phyloP scores from a whole-genome alignment of 2,797 vertebrate genomes.

The Peromyscus attwateri region DNA sequence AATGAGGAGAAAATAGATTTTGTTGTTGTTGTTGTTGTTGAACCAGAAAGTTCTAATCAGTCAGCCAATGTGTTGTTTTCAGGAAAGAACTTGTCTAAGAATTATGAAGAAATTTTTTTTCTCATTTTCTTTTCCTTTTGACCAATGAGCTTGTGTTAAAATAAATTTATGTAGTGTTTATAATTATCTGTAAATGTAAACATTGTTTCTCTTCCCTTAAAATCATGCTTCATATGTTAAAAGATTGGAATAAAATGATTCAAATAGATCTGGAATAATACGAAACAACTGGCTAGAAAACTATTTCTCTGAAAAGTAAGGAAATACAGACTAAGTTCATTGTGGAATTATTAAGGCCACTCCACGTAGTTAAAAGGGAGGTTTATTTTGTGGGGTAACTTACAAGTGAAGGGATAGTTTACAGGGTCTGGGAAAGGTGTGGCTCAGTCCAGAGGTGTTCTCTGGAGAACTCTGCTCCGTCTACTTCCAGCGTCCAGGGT shows the following conservation, averaged over 20 bases:
- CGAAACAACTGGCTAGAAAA: slow-evolving; percentile 34
- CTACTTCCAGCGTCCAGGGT: too few relatives aligned
- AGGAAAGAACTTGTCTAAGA: background rate
- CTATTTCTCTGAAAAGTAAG: slow-evolving; percentile 9
- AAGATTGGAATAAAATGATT: slow-evolving; percentile 32
- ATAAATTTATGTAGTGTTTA: slow-evolving; percentile 21
- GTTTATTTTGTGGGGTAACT: too few relatives aligned
- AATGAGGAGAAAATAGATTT: slow-evolving; percentile 43
- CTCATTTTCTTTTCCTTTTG: slow-evolving; percentile 20
- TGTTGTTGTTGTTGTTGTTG: background rate
- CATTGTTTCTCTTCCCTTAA: background rate
- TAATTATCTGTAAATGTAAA: slow-evolving; percentile 12
- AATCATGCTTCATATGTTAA: background rate
- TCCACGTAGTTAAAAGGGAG: too few relatives aligned
- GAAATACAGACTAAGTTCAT: background rate
- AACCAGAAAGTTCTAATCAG: background rate
- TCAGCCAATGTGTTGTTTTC: slow-evolving; percentile 21
- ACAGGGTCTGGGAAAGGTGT: too few relatives aligned
- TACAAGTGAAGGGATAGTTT: too few relatives aligned
- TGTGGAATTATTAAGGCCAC: too few relatives aligned
- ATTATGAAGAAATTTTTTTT: slow-evolving; percentile 25
- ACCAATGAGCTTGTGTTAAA: slow-evolving; percentile 50
- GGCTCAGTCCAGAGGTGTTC: too few relatives aligned
- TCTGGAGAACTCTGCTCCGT: too few relatives aligned
- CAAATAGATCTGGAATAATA: slow-evolving; percentile 11